A percentile compares a stretch with the other conserved stretches of the same genome.
phyloP scores from a whole-genome alignment of 2,797 vertebrate species.

The Psittacula derbiana region DNA sequence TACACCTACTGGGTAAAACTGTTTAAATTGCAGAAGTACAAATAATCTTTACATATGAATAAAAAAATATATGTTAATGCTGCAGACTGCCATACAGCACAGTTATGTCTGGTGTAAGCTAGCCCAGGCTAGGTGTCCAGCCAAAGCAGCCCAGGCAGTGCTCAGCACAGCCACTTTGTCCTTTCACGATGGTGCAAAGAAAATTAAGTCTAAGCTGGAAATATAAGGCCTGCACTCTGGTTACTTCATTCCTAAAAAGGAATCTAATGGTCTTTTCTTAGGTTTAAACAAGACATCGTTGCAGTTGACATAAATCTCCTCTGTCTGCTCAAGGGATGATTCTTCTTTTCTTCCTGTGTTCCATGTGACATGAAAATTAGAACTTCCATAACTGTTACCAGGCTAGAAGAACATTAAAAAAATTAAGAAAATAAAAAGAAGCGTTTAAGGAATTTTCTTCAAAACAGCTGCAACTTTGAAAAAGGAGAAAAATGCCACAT shows the following conservation, averaged over 20 bases:
- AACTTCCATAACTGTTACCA: slow-evolving; percentile 4
- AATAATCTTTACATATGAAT: neutral
- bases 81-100: neutral
- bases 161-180: neutral
- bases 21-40: neutral
- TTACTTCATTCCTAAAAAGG: neutral
- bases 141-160: neutral
- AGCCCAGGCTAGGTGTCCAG: neutral
- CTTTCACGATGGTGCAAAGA: rapidly evolving
- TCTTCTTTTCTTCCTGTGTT: neutral
- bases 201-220: neutral
- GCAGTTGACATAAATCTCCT: slow-evolving; percentile 61
- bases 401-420: neutral
- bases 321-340: neutral
- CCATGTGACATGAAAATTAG: neutral
- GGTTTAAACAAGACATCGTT: neutral
- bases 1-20: neutral
- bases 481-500: neutral
- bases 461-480: neutral
- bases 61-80: neutral
- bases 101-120: rapidly evolving
- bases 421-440: neutral
- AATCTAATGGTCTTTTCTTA: neutral
- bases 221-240: neutral
- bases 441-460: neutral